phyloP scores from a whole-genome alignment of 2,113 vertebrate genomes.

The Nycticryphes semicollaris region DNA sequence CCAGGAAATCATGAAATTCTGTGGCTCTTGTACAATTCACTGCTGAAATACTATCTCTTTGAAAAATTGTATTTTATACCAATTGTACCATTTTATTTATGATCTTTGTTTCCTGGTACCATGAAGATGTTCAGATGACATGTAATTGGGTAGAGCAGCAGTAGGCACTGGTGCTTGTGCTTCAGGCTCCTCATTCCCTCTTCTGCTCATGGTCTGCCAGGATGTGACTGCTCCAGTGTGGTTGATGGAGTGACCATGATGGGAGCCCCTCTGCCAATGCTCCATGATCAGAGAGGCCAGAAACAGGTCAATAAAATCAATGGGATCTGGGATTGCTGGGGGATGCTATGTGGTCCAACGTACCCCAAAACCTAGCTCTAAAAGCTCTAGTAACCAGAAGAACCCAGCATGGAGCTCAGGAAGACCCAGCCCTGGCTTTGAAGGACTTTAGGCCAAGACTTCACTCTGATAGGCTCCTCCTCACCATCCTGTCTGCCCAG shows the following conservation, averaged over 20 bases:
- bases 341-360: neutral
- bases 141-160: accelerated
- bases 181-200: neutral
- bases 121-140: neutral
- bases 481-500: neutral
- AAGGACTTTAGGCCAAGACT: neutral
- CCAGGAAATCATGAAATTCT: neutral
- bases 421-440: neutral
- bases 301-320: too few relatives aligned
- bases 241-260: accelerated
- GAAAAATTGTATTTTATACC: accelerated
- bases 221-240: accelerated
- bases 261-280: accelerated
- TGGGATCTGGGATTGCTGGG: neutral
- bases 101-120: neutral
- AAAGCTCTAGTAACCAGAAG: neutral
- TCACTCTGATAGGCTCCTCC: neutral
- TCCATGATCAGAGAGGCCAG: accelerated
- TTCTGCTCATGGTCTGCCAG: neutral
- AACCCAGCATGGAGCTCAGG: accelerated
- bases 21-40: accelerated
- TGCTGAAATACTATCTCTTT: neutral
- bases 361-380: neutral
- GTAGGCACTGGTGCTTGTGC: neutral
- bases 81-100: neutral